Base-by-base conservation (phyloP, 1,140 invertebrate genomes). In the Drosophila suzukii region DNA sequence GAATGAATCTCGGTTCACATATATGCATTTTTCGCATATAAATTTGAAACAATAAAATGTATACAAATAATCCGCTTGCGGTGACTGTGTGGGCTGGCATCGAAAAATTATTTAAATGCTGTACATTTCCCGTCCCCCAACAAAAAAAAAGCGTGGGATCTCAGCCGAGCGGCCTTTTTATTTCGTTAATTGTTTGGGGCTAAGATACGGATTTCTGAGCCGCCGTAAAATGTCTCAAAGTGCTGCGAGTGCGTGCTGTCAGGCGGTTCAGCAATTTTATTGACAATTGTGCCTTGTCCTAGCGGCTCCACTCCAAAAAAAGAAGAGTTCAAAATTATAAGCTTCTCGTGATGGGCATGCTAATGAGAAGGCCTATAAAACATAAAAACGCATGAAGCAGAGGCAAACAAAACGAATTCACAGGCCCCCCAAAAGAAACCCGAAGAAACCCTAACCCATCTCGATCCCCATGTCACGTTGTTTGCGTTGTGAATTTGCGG, bases 21-120 rank as follows among this genome's bases (percentile, higher is more conserved):
- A 17, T 58, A 17, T 51, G 83, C 83, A 88, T 50, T 88, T 88
- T 88, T 88, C 83, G 83, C 83, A 88, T 89, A 88, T 88, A 88
- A 88, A 88, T 83, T 88, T 88, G 43, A 51, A 51, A 59, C 71
- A 82, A 82, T 79, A 79, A 86, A 75, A 65, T 77, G 61, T 77
- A 49, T 71, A 89, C 79, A 88, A 89, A 88, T 83, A 75, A 82
- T 79, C 75, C 58, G 66, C 71, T 49, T 63, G 61, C 60, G 60
- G 67, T 57, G 46, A 15, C 36, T 78, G 83, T 86, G 83, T 88
- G 72, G 84, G 83, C 54, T 77, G 79, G 54, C 72, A 70, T 68
- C 67, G 60, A 80, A 83, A 73, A 74, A 80, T 79, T 86, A 86
- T 86, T 86, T 86, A 86, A 86, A 82, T 88, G 79, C 59, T 57